Conservation (phyloP, 2,797 vertebrate genomes). For the Odontamblyopus lacepedii region DNA sequence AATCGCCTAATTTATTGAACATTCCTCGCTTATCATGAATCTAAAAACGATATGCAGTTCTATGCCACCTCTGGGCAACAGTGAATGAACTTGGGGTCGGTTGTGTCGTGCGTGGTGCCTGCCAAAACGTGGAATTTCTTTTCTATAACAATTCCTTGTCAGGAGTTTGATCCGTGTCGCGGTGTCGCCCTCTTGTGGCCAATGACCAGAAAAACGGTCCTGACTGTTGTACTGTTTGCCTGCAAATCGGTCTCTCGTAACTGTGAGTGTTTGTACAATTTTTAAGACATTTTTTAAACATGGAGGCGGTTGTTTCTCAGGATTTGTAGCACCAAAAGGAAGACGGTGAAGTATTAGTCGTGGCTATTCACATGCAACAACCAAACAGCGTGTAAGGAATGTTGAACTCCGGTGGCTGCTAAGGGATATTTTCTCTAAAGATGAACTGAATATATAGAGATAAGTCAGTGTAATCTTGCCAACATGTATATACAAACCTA, state of each 20-base stretch:
- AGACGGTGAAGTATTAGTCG: conserved; percentile 8
- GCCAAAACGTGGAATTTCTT: conserved; percentile 17
- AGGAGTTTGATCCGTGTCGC: conserved; percentile 32
- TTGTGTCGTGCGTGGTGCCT: conserved; percentile 29
- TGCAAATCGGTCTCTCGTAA: conserved; percentile 56
- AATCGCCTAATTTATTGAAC: conserved; percentile 11
- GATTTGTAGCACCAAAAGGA: conserved; percentile 53
- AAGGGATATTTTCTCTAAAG: not conserved
- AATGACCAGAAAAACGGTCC: conserved; percentile 25
- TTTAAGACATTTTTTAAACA: conserved; percentile 50
- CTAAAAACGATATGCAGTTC: conserved; percentile 18
- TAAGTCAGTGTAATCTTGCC: conserved; percentile 22
- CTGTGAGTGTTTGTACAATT: conserved; percentile 66
- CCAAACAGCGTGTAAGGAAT: conserved; percentile 5
- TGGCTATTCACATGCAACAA: conserved; percentile 14
- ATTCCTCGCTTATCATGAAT: conserved; percentile 25
- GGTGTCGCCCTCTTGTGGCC: conserved; percentile 57
- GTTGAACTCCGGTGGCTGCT: not conserved
- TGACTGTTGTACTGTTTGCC: conserved; percentile 55
- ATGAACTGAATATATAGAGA: not conserved
- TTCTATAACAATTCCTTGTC: conserved; percentile 8
- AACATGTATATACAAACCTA: conserved; percentile 36
- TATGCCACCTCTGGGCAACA: conserved; percentile 11
- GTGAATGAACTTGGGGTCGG: conserved; percentile 35
- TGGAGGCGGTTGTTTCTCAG: conserved; percentile 49